Evolutionary conservation across 2,797 vertebrate species (phyloP).

Genomic region (Hipposideros larvatus): DNA sequence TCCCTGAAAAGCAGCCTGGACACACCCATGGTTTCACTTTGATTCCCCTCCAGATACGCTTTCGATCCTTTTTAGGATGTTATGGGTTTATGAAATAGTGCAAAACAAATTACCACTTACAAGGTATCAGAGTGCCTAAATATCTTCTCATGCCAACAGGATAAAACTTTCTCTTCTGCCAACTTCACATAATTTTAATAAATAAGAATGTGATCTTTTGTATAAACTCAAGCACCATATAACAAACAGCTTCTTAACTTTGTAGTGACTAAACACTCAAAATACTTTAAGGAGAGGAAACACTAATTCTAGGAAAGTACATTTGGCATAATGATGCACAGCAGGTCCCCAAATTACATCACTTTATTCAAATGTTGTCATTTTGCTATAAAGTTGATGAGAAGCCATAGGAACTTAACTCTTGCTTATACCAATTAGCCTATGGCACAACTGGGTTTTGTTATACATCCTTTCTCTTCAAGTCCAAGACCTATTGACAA

Average conservation of each 20-base stretch:
- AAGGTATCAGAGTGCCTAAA: background rate
- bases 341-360: background rate
- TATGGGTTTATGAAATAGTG: background rate
- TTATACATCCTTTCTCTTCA: too few species aligned
- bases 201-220: background rate
- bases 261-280: background rate
- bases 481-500: background rate
- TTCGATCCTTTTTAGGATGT: background rate
- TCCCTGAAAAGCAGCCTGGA: background rate
- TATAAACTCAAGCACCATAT: background rate
- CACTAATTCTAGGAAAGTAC: background rate
- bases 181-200: background rate
- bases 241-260: background rate
- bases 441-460: background rate
- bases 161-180: background rate
- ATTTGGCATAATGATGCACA: fast-evolving
- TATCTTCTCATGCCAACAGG: background rate
- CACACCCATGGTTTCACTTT: background rate
- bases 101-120: background rate
- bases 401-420: background rate
- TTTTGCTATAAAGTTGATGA: background rate
- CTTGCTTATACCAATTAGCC: background rate
- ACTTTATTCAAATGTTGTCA: background rate
- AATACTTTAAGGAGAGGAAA: background rate
- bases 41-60: background rate